Conservation (phyloP, 1,140 invertebrate species). For the Periplaneta americana region DNA sequence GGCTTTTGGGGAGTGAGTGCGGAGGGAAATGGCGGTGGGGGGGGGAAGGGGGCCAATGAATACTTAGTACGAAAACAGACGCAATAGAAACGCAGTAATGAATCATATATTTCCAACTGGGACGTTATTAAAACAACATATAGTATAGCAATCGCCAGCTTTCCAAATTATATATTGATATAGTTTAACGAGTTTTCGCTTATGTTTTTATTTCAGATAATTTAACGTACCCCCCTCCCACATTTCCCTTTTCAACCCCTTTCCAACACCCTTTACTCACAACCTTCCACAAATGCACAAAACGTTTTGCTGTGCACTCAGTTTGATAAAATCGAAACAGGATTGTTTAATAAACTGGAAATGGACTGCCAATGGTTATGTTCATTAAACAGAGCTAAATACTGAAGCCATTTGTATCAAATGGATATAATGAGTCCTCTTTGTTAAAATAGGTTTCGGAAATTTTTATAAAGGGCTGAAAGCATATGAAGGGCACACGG, state of each 20-base stretch:
- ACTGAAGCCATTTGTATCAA: neutral
- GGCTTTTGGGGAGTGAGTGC: neutral
- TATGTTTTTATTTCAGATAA: neutral
- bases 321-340: neutral
- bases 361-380: neutral
- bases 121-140: neutral
- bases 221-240: neutral
- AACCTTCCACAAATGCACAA: neutral
- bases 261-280: neutral
- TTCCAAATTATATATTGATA: neutral
- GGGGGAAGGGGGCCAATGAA: neutral
- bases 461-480: too few relatives aligned
- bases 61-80: neutral
- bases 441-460: too few relatives aligned
- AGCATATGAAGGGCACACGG: too few relatives aligned
- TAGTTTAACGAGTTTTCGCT: neutral
- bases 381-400: neutral
- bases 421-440: too few relatives aligned
- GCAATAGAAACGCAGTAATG: neutral
- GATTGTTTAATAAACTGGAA: neutral
- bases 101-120: neutral
- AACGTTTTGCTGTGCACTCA: neutral
- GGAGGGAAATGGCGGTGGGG: too few relatives aligned
- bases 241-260: too few relatives aligned
- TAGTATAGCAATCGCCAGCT: neutral